These are phyloP conservation scores for Cygnus atratus DNA, from an alignment of 2,113 vertebrate genomes.

Conservation along the genomic window DNA sequence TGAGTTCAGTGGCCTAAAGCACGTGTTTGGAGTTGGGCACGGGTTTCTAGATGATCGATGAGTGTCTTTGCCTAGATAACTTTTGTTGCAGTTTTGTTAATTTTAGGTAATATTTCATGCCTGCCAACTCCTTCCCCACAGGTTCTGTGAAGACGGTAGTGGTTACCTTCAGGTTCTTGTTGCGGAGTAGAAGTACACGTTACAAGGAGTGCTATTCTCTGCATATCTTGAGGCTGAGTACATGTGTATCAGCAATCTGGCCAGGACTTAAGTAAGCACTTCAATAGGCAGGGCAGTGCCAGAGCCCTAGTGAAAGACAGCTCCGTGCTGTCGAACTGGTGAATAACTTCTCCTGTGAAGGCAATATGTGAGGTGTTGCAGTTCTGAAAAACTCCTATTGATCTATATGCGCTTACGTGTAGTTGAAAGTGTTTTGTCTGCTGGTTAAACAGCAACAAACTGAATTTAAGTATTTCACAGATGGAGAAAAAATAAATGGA, in stretches of 20 bases:
- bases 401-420: neutral
- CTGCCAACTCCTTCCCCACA: neutral
- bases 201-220: neutral
- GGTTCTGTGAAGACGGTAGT: neutral
- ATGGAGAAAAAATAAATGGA: neutral
- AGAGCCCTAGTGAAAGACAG: neutral
- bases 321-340: neutral
- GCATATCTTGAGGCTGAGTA: neutral
- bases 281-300: neutral
- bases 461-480: neutral
- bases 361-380: neutral
- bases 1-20: neutral
- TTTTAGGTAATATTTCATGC: neutral
- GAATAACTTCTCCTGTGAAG: neutral
- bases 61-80: neutral
- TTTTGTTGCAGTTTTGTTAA: neutral
- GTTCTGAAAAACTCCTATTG: neutral
- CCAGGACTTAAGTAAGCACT: neutral
- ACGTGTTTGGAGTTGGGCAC: neutral
- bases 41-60: neutral
- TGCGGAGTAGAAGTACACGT: neutral
- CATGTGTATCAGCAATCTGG: neutral
- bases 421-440: neutral
- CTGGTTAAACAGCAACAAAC: neutral
- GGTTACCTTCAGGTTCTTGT: neutral